Conservation (phyloP, 2,888 invertebrate species). For the Crematogaster levior region DNA sequence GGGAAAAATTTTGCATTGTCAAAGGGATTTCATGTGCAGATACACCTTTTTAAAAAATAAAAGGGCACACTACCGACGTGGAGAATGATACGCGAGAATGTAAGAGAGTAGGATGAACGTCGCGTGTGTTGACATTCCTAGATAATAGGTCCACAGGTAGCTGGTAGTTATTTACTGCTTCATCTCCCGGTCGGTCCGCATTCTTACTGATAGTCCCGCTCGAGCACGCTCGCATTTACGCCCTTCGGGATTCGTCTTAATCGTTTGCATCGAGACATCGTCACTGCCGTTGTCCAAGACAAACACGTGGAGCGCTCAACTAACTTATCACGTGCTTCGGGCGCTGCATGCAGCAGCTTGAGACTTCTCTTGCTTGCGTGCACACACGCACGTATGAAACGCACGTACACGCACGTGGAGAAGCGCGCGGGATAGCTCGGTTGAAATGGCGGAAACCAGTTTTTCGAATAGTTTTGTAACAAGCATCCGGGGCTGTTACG, state of each 20-base stretch:
- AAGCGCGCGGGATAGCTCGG: conserved; percentile 31
- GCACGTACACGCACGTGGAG: not conserved
- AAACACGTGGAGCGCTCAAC: conserved; percentile 35
- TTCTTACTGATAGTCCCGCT: conserved; percentile 75
- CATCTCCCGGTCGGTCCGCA: conserved; percentile 74
- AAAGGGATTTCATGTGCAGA: not conserved
- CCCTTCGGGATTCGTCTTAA: conserved; percentile 72
- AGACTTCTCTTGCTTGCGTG: conserved; percentile 13
- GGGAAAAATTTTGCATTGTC: not conserved
- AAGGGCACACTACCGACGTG: not conserved
- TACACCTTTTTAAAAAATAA: not conserved
- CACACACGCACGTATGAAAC: not conserved
- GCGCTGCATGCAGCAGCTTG: conserved; percentile 33
- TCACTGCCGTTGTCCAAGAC: conserved; percentile 32
- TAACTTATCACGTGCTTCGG: conserved; percentile 59
- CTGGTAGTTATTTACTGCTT: conserved; percentile 75
- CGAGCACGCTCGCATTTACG: conserved; percentile 66
- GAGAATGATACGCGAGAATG: conserved; percentile 54
- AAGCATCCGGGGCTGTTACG: conserved; percentile 50
- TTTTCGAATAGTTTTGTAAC: conserved; percentile 65
- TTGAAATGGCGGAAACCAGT: conserved; percentile 61
- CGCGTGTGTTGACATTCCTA: conserved; percentile 67
- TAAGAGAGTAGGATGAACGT: conserved; percentile 54
- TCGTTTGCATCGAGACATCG: conserved; percentile 57
- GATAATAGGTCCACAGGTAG: conserved; percentile 74